These are phyloP conservation scores for Xylocopa sonorina DNA, from an alignment of 1,140 invertebrate genomes.

Conservation along the genomic window DNA sequence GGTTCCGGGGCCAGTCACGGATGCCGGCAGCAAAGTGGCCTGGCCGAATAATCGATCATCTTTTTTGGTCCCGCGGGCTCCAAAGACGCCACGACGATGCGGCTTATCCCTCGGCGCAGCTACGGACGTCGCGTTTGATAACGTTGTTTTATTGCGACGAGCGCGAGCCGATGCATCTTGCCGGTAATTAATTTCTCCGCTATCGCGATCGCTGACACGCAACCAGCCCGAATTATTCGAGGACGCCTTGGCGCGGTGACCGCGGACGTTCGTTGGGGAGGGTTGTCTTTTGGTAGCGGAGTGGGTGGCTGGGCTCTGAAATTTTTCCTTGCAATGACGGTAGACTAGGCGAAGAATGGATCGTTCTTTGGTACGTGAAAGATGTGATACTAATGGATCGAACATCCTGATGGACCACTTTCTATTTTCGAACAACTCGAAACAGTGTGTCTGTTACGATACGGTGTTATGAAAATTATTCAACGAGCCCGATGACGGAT, in stretches of 20 bases:
- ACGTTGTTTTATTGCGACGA: constrained; percentile 39
- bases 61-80: constrained; percentile 32
- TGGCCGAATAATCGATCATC: constrained; percentile 49
- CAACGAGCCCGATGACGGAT: background rate
- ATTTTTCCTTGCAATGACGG: too few species aligned
- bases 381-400: too few species aligned
- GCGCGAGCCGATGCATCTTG: constrained; percentile 26
- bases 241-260: background rate
- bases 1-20: constrained; percentile 24
- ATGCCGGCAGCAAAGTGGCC: constrained; percentile 37
- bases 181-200: constrained; percentile 44
- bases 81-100: background rate
- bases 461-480: too few species aligned
- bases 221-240: constrained; percentile 42
- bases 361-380: too few species aligned
- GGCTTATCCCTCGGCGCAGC: constrained; percentile 30
- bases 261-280: background rate
- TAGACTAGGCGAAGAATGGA: too few species aligned
- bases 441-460: too few species aligned
- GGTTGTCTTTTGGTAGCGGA: too few species aligned
- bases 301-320: too few species aligned
- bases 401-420: too few species aligned
- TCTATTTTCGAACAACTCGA: too few species aligned
- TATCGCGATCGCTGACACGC: constrained; percentile 47
- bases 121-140: constrained; percentile 41